phyloP scores from a whole-genome alignment of 2,113 vertebrate species.

The Hymenochirus boettgeri region DNA sequence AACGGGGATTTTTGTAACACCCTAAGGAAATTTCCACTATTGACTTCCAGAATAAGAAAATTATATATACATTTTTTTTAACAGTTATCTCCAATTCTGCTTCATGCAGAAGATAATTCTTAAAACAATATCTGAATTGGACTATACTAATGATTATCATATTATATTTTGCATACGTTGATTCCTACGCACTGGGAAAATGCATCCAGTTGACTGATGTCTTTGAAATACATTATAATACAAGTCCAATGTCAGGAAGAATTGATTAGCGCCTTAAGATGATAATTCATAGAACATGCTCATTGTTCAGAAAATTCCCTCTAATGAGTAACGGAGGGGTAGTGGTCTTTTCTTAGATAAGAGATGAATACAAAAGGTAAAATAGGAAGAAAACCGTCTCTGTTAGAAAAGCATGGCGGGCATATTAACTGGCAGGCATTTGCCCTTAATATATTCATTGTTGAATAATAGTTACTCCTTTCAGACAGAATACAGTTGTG shows the following conservation, averaged over 20 bases:
- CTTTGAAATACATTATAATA: slow-evolving; percentile 42
- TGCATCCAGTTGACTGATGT: slow-evolving; percentile 39
- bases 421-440: slow-evolving; percentile 33
- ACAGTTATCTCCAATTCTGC: slow-evolving; percentile 25
- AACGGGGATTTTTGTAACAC: slow-evolving; percentile 34
- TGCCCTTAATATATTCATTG: slow-evolving; percentile 32
- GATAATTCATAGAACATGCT: slow-evolving; percentile 38
- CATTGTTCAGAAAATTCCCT: slow-evolving; percentile 37
- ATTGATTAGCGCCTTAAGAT: slow-evolving; percentile 43
- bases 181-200: slow-evolving; percentile 32
- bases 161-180: slow-evolving; percentile 42
- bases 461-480: slow-evolving; percentile 28
- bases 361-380: slow-evolving; percentile 39
- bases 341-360: slow-evolving; percentile 40
- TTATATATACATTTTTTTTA: slow-evolving; percentile 30
- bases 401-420: slow-evolving; percentile 18
- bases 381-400: slow-evolving; percentile 23
- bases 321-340: slow-evolving; percentile 40
- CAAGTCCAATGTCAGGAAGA: slow-evolving; percentile 42
- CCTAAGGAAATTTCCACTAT: slow-evolving; percentile 39
- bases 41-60: slow-evolving; percentile 36
- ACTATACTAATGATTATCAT: slow-evolving; percentile 35
- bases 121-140: slow-evolving; percentile 40
- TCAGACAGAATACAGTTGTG: background rate
- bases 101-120: slow-evolving; percentile 35